phyloP scores from a whole-genome alignment of 2,113 vertebrate genomes.

The Nerophis ophidion region DNA sequence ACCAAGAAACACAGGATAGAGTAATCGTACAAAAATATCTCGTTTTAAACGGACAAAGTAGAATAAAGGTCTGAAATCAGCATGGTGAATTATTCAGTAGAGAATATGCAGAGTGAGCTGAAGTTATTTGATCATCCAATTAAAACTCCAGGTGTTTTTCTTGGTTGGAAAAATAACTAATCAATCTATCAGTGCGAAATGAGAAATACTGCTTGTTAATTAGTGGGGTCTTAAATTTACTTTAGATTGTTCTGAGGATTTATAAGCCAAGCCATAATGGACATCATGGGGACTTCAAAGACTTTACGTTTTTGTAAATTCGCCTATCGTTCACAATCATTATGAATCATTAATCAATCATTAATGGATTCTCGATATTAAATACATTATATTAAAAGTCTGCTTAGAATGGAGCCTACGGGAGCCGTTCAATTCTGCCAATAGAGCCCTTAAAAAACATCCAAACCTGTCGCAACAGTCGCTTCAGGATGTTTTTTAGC shows the following conservation, averaged over 20 bases:
- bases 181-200: constrained; percentile 10
- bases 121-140: constrained; percentile 25
- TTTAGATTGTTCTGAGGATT: constrained; percentile 14
- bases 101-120: background rate
- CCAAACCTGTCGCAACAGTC: background rate
- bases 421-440: no score
- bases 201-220: constrained; percentile 16
- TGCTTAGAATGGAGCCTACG: no score
- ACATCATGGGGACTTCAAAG: constrained; percentile 9
- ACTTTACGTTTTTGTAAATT: background rate
- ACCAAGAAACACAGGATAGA: background rate
- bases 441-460: background rate
- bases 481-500: no score
- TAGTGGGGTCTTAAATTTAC: constrained; percentile 14
- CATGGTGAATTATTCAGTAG: background rate
- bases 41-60: no score
- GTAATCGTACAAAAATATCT: background rate
- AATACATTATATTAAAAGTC: no score
- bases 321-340: no score
- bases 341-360: no score
- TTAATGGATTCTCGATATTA: no score
- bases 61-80: background rate
- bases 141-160: constrained; percentile 24
- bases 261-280: constrained; percentile 13
- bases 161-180: constrained; percentile 22